Conservation (phyloP, 2,888 invertebrate species). For the Pyrrhosoma nymphula region DNA sequence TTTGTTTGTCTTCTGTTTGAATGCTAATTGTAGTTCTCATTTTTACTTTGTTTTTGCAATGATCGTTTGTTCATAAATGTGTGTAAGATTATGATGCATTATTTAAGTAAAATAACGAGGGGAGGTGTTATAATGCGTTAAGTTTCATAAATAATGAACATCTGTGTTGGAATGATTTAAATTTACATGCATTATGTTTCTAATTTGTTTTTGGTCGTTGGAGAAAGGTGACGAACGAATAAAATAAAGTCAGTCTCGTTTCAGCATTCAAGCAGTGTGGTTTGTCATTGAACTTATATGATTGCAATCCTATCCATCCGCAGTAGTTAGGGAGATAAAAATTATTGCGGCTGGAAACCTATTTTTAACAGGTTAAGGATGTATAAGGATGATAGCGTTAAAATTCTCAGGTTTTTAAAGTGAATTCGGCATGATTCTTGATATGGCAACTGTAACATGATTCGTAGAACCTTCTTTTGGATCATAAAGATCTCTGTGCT, state of each 20-base stretch:
- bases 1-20: background rate
- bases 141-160: background rate
- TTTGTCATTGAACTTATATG: background rate
- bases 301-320: background rate
- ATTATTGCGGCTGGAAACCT: background rate
- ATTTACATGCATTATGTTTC: background rate
- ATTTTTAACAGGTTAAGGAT: too few relatives aligned
- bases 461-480: too few relatives aligned
- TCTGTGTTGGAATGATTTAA: background rate
- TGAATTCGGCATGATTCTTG: too few relatives aligned
- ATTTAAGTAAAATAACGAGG: background rate
- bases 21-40: background rate
- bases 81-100: background rate
- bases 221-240: background rate
- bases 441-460: too few relatives aligned
- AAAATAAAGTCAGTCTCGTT: background rate
- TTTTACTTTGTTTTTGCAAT: background rate
- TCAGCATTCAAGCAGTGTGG: conserved; percentile 1
- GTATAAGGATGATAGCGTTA: too few relatives aligned
- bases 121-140: background rate
- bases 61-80: background rate
- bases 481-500: too few relatives aligned
- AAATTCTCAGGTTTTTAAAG: too few relatives aligned
- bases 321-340: background rate
- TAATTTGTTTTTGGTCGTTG: background rate